phyloP scores from a whole-genome alignment of 2,888 invertebrate species.

The Latrodectus elegans region DNA sequence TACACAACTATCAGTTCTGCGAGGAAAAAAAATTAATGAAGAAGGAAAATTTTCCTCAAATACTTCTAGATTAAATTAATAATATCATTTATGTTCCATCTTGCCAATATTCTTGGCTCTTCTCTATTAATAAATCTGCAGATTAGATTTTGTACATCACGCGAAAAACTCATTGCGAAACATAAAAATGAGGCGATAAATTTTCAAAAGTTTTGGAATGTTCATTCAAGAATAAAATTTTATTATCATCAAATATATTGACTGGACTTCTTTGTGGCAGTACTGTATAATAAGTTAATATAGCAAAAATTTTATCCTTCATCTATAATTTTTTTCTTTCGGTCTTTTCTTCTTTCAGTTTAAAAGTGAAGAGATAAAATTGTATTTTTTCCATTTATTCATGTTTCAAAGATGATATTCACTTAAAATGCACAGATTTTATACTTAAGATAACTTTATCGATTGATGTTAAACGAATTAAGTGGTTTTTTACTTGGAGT shows the following conservation, averaged over 20 bases:
- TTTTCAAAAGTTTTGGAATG: constrained; percentile 20
- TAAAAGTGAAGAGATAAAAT: no score
- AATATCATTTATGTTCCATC: constrained; percentile 44
- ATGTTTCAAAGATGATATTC: no score
- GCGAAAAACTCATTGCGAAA: constrained; percentile 53
- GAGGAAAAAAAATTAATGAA: constrained; percentile 37
- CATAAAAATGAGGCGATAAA: constrained; percentile 32
- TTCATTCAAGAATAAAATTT: constrained; percentile 25
- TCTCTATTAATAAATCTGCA: constrained; percentile 31
- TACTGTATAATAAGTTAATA: background rate
- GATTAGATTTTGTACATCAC: constrained; percentile 33
- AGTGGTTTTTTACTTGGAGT: no score
- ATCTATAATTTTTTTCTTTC: background rate
- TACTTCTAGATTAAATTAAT: constrained; percentile 35
- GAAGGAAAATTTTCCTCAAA: constrained; percentile 12
- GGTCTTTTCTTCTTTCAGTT: no score
- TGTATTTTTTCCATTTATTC: no score
- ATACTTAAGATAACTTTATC: no score
- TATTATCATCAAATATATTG: constrained; percentile 26
- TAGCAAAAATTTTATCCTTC: constrained; percentile 26
- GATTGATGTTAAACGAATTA: no score
- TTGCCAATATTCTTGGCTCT: constrained; percentile 37
- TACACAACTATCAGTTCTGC: no score
- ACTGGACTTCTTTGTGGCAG: background rate
- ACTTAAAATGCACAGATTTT: no score